Base-by-base conservation (phyloP, 1,140 invertebrate genomes). In the Sesamia nonagrioides region DNA sequence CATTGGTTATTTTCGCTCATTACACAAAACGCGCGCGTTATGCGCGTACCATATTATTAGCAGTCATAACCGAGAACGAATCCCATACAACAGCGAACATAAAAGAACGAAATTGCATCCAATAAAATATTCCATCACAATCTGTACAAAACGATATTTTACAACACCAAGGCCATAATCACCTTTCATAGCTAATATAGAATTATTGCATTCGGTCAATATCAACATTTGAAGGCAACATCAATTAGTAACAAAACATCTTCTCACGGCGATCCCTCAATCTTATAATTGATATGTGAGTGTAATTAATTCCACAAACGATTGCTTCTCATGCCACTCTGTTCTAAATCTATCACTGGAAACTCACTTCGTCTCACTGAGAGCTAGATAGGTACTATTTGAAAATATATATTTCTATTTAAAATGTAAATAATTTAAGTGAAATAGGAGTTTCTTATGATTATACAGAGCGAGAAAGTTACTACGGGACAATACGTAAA, bases 401-500 rank as follows among this genome's bases (percentile, higher is more conserved):
- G 6, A 75, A 61, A 75, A 75, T 48, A 75, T 63, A 66, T 66
- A 68, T 40, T 61, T 75, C 73, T 75, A 63, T 75, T 61, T 50
- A 48, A 75, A 75, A 48, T 77, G 48, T 77, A 77, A 77, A 77
- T 66, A 77, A 77, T 77, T 66, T 77, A 54, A 77, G 50, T 54
- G 74, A 66, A 66, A 56, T 56, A 68, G 48, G 33, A 76, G 61
- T 66, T 76, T 21, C 45, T 76, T 61, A 48, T 17, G 50, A 50
- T 75, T 48, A 61, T n/a, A 75, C 27, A 87, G 78, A 83, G 86
- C 74, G 77, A 85, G 81, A 85, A 84, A 82, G 78, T 84, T 76
- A 81, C 82, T 85, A 85, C 66, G 74, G 84, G 77, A 83, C 86
- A 89, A 85, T 82, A 88, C 68, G 82, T 79, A 90, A 87, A 91